Conservation (phyloP, 2,113 vertebrate genomes). For the Melozone crissalis region DNA sequence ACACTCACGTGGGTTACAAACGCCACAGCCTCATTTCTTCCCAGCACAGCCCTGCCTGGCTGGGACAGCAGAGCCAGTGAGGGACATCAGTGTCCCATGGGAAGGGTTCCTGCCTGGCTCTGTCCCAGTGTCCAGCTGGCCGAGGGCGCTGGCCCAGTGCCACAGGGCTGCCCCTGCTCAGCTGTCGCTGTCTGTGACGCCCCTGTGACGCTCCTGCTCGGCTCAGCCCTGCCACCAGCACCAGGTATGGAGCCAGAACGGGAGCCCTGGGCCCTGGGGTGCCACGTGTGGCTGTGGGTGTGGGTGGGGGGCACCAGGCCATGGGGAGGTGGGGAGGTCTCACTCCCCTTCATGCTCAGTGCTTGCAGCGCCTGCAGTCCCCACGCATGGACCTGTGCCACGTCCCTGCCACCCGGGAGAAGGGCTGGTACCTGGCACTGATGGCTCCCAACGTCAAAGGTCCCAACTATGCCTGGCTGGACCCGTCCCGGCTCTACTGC, state of each 20-base stretch:
- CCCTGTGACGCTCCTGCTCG: accelerated
- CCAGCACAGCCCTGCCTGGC: not conserved
- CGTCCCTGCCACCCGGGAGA: constrained; percentile 42
- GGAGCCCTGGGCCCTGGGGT: not conserved
- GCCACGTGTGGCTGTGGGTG: accelerated
- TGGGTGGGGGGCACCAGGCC: accelerated
- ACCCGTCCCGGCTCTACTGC: constrained; percentile 89
- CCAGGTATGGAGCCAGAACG: not conserved
- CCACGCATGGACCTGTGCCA: constrained; percentile 69
- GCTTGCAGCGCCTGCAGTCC: accelerated
- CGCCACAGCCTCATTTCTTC: not conserved
- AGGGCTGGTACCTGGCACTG: constrained; percentile 85
- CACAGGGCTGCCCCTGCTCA: not conserved
- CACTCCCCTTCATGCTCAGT: accelerated
- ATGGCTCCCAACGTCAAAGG: constrained; percentile 88
- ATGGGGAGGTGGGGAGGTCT: accelerated
- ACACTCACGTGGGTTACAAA: accelerated
- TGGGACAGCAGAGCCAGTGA: not conserved
- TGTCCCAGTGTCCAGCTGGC: not conserved
- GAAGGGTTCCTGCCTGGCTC: not conserved
- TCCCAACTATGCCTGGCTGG: constrained; percentile 84
- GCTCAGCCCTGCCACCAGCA: not conserved
- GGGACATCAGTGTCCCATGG: accelerated
- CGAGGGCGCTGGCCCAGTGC: not conserved
- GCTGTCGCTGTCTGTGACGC: constrained; percentile 55